phyloP scores from a whole-genome alignment of 2,797 vertebrate species.

The Propithecus perrieri region DNA sequence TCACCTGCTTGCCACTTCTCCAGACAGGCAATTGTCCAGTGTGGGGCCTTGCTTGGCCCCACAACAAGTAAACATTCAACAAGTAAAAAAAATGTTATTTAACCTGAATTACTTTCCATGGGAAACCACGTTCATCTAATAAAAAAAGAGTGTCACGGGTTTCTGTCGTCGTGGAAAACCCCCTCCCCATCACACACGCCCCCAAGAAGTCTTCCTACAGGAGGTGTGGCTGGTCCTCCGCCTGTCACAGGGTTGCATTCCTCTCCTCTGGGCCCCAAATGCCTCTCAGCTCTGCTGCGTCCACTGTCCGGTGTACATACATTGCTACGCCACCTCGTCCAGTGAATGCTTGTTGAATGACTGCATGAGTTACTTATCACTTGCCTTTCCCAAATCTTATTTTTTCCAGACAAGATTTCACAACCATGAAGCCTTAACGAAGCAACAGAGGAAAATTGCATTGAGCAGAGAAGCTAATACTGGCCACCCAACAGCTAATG shows the following conservation, averaged over 20 bases:
- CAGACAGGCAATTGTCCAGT: background rate
- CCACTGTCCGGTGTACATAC: fast-evolving
- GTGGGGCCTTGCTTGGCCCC: fast-evolving
- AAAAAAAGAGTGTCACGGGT: too few relatives aligned
- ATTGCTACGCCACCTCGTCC: fast-evolving
- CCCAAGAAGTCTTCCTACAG: background rate
- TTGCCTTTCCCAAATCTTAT: background rate
- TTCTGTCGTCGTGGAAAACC: background rate
- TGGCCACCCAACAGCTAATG: background rate
- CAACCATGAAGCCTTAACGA: background rate
- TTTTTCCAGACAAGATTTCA: background rate
- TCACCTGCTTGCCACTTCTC: background rate
- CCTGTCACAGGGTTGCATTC: too few relatives aligned
- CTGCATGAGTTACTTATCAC: too few relatives aligned
- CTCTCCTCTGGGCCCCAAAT: background rate
- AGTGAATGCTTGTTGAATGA: background rate
- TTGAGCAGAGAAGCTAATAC: background rate
- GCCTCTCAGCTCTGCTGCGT: fast-evolving
- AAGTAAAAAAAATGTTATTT: background rate
- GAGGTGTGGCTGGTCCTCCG: background rate
- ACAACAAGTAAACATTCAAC: too few relatives aligned
- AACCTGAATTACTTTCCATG: background rate
- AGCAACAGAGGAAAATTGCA: background rate
- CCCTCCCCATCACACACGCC: too few relatives aligned
- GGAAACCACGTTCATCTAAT: background rate